These are phyloP conservation scores for Pan paniscus DNA, from an alignment of 2,113 vertebrate species.

Conservation along the genomic window DNA sequence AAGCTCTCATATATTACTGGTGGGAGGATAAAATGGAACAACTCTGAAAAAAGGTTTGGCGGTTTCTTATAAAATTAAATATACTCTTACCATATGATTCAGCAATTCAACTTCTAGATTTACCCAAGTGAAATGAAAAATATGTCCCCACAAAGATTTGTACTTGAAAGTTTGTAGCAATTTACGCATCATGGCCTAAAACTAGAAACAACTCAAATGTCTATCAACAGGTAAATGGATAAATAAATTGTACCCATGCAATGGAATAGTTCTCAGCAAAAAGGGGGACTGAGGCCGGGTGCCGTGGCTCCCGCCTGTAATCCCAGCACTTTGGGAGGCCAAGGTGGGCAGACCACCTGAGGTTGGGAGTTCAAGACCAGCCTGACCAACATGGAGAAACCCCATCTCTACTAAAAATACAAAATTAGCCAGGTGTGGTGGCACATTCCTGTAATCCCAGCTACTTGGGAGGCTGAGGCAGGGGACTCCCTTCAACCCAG, in stretches of 20 bases:
- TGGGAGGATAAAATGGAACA: background rate
- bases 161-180: background rate
- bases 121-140: conserved; percentile 42
- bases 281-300: background rate
- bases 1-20: background rate
- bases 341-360: too few relatives aligned
- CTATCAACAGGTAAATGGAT: background rate
- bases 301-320: too few relatives aligned
- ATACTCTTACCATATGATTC: background rate
- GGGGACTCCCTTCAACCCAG: too few relatives aligned
- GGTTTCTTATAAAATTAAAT: conserved; percentile 22
- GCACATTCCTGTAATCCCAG: too few relatives aligned
- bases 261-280: conserved; percentile 7
- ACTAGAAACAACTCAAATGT: conserved; percentile 10
- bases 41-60: background rate
- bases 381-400: too few relatives aligned
- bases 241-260: background rate
- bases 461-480: too few relatives aligned
- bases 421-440: too few relatives aligned
- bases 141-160: background rate
- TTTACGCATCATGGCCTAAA: background rate
- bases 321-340: too few relatives aligned
- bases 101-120: background rate
- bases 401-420: too few relatives aligned
- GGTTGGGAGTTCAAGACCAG: too few relatives aligned